Evolutionary conservation across 2,797 vertebrate species (phyloP).

Genomic region (Cheirogaleus major): DNA sequence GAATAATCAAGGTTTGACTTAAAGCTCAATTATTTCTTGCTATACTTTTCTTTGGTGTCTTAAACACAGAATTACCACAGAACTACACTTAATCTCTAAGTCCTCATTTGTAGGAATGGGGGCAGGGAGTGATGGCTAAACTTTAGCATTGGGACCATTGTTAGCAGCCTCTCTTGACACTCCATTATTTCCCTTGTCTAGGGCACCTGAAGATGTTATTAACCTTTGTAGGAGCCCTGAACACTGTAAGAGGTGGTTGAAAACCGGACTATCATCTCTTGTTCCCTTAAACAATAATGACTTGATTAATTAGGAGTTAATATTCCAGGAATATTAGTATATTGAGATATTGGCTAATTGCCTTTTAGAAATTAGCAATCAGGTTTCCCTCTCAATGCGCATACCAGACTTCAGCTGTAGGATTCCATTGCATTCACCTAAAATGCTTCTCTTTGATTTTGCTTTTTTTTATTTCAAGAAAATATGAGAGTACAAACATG

Average conservation of each 20-base stretch:
- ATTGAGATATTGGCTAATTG: neutral
- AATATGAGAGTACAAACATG: too few species aligned
- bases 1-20: slow-evolving; percentile 42
- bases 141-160: neutral
- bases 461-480: neutral
- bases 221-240: slow-evolving; percentile 12
- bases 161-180: neutral
- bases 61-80: slow-evolving; percentile 2
- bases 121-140: neutral
- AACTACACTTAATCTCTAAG: neutral
- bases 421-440: neutral
- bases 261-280: neutral
- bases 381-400: slow-evolving; percentile 3
- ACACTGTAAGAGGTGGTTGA: neutral
- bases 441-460: slow-evolving; percentile 8
- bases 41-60: neutral
- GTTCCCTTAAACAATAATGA: neutral
- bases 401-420: neutral
- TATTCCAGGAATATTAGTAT: neutral
- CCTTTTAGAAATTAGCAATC: slow-evolving; percentile 31
- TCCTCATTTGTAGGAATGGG: neutral
- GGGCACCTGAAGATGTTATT: neutral
- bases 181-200: neutral
- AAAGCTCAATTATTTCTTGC: slow-evolving; percentile 33
- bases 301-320: neutral